These are phyloP conservation scores for Holcopasites calliopsidis DNA, from an alignment of 1,140 invertebrate species.

Conservation along the genomic window DNA sequence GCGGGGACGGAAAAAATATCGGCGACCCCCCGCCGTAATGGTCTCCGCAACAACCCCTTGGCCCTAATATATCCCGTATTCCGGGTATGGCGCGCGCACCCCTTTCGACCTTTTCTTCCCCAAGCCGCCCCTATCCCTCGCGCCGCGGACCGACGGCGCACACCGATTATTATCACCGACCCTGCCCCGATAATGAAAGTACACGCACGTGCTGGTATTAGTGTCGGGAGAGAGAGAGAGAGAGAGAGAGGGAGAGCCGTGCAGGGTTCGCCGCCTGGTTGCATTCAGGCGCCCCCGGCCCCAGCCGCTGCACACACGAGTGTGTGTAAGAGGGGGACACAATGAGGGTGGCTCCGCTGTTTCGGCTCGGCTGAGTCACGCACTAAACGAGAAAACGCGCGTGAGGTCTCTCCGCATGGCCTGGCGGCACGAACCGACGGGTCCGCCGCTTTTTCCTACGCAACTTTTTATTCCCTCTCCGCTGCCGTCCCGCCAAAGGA, in stretches of 20 bases:
- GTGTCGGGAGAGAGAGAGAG: slow-evolving; percentile 51
- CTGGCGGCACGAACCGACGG: background rate
- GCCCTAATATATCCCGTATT: slow-evolving; percentile 50
- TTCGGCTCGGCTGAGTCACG: slow-evolving; percentile 60
- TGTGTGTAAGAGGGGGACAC: background rate
- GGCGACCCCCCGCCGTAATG: slow-evolving; percentile 29
- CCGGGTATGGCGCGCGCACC: slow-evolving; percentile 33
- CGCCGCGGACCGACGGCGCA: slow-evolving; percentile 45
- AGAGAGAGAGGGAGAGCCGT: too few species aligned
- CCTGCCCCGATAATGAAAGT: slow-evolving; percentile 61
- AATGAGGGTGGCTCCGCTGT: slow-evolving; percentile 50
- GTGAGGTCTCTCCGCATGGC: slow-evolving; percentile 28
- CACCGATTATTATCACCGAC: slow-evolving; percentile 63
- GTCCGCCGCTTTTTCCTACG: background rate
- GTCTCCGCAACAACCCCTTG: slow-evolving; percentile 47
- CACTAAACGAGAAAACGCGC: slow-evolving; percentile 46
- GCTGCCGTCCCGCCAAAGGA: too few species aligned
- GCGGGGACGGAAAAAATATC: slow-evolving; percentile 31
- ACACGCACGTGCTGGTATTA: slow-evolving; percentile 47
- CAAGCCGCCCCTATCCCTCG: background rate
- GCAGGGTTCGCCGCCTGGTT: slow-evolving; percentile 60
- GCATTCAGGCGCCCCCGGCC: slow-evolving; percentile 48
- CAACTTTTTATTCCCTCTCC: too few species aligned
- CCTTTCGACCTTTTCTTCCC: slow-evolving; percentile 23
- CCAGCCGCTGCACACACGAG: slow-evolving; percentile 9